Conservation (phyloP, 2,888 invertebrate genomes). For the Priocnemis perturbator region DNA sequence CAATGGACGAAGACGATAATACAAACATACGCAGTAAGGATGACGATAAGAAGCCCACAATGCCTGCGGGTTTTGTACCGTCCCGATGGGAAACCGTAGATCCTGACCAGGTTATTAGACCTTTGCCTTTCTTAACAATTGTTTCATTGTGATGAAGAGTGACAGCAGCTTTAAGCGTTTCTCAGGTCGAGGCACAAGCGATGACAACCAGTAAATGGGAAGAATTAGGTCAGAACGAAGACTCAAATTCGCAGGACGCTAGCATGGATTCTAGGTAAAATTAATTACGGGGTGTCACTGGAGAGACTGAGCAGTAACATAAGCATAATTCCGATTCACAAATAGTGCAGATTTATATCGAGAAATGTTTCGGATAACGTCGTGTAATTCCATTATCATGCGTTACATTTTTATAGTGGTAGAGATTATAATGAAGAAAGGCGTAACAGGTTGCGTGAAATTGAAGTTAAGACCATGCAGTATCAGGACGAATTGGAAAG, state of each 20-base stretch:
- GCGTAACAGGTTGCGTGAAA: slow-evolving; percentile 88
- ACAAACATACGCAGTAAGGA: slow-evolving; percentile 59
- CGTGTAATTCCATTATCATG: slow-evolving; percentile 3
- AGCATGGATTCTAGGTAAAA: slow-evolving; percentile 74
- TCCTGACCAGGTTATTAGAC: slow-evolving; percentile 81
- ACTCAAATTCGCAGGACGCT: slow-evolving; percentile 74
- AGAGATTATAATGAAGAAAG: slow-evolving; percentile 82
- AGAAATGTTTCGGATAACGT: slow-evolving; percentile 10
- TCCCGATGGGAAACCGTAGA: slow-evolving; percentile 98
- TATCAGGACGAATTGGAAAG: slow-evolving; percentile 97
- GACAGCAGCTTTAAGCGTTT: background rate
- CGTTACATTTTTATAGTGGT: slow-evolving; percentile 47
- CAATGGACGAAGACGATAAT: slow-evolving; percentile 77
- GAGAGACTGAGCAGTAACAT: background rate
- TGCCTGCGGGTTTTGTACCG: slow-evolving; percentile 86
- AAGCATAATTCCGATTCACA: background rate
- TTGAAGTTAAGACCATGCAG: slow-evolving; percentile 95
- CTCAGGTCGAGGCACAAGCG: slow-evolving; percentile 83
- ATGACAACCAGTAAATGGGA: slow-evolving; percentile 95
- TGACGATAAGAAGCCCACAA: slow-evolving; percentile 71
- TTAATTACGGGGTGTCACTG: background rate
- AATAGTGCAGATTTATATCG: slow-evolving; percentile 8
- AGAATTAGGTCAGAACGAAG: slow-evolving; percentile 79
- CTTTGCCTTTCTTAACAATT: background rate
- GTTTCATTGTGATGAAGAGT: no score